A percentile compares a stretch with the other conserved stretches of the same genome.
Evolutionary conservation across 2,113 vertebrate genomes (phyloP).

Genomic region (Tauraco erythrolophus): DNA sequence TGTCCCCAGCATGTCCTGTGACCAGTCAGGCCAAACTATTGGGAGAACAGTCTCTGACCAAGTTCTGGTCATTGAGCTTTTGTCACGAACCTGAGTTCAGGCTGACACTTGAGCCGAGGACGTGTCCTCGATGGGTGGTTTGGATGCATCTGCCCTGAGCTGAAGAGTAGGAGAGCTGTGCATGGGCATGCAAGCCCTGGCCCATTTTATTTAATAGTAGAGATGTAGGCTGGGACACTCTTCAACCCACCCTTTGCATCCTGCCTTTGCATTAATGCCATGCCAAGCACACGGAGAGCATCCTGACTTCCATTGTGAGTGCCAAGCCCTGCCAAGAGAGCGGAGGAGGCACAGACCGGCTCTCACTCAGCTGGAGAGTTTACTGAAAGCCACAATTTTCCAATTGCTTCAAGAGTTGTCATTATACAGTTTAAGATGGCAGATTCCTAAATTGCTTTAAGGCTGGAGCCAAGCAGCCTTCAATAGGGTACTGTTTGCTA

Average conservation of each 20-base stretch:
- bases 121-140: fast-evolving
- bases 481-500: background rate
- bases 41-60: background rate
- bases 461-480: conserved; percentile 24
- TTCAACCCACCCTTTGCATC: background rate
- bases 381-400: conserved; percentile 47
- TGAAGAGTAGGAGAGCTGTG: background rate
- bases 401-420: conserved; percentile 63
- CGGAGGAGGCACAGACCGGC: background rate
- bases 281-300: background rate
- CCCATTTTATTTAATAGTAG: background rate
- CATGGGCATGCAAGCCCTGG: background rate
- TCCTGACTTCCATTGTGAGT: background rate
- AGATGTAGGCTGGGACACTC: background rate
- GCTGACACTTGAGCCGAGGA: background rate
- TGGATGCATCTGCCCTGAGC: background rate
- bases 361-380: conserved; percentile 53
- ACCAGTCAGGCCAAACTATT: background rate
- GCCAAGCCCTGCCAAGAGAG: background rate
- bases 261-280: background rate
- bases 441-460: conserved; percentile 46
- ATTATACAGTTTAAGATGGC: conserved; percentile 57
- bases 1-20: fast-evolving
- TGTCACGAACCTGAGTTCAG: background rate
- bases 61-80: background rate